phyloP scores from a whole-genome alignment of 2,888 invertebrate species.

The Chloroclysta siterata region DNA sequence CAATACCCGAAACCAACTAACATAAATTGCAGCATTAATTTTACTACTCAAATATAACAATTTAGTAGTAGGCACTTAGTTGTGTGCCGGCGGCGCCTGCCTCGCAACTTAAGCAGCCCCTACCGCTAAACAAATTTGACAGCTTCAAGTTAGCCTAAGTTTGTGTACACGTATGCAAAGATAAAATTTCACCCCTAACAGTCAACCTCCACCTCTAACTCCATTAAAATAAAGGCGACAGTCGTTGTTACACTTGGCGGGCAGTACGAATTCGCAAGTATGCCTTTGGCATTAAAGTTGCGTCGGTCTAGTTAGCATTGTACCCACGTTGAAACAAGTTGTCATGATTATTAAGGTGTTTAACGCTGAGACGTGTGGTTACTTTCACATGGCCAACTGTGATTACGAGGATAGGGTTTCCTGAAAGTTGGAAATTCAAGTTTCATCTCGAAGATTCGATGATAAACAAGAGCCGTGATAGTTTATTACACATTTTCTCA shows the following conservation, averaged over 20 bases:
- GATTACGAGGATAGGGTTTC: conserved; percentile 23
- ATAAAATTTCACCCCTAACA: conserved; percentile 43
- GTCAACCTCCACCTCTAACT: conserved; percentile 35
- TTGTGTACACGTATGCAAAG: conserved; percentile 69
- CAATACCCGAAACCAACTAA: conserved; percentile 60
- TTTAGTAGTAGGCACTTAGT: conserved; percentile 80
- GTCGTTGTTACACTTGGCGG: conserved; percentile 21
- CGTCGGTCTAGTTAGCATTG: conserved; percentile 78
- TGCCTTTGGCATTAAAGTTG: conserved; percentile 64
- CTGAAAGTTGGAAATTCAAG: conserved; percentile 2
- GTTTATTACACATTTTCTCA: too few species aligned
- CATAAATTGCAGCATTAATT: conserved; percentile 81
- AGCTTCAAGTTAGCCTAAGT: conserved; percentile 81
- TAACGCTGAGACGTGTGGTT: conserved; percentile 59
- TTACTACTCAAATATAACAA: conserved; percentile 82
- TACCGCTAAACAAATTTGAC: conserved; percentile 85
- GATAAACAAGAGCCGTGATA: too few species aligned
- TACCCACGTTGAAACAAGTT: conserved; percentile 78
- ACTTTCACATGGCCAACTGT: conserved; percentile 45
- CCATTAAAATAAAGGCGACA: conserved; percentile 42
- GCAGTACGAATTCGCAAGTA: conserved; percentile 28
- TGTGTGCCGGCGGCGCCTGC: conserved; percentile 75
- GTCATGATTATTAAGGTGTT: conserved; percentile 81
- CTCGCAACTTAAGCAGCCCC: conserved; percentile 75
- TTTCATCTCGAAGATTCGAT: too few species aligned